A percentile compares a stretch with the other conserved stretches of the same genome.
These are phyloP conservation scores for Drosophila mojavensis DNA, from an alignment of 1,140 invertebrate genomes.

Conservation along the genomic window DNA sequence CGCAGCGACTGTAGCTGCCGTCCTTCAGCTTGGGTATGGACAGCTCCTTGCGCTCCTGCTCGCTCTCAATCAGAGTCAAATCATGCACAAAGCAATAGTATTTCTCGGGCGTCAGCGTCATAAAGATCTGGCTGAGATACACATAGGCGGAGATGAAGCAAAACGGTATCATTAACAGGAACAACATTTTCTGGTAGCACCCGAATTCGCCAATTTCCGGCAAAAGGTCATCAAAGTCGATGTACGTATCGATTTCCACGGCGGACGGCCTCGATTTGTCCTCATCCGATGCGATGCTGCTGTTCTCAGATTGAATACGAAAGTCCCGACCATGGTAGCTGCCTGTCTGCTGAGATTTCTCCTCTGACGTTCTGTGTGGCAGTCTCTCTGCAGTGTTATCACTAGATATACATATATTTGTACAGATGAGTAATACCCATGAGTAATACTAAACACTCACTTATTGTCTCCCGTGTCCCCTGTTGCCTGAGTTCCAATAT, in stretches of 20 bases:
- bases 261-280: no score
- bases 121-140: slow-evolving; percentile 93
- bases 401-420: neutral
- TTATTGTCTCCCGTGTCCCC: no score
- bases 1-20: slow-evolving; percentile 86
- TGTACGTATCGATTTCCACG: slow-evolving; percentile 24
- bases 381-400: neutral
- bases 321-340: neutral
- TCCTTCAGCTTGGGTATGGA: slow-evolving; percentile 86
- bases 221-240: slow-evolving; percentile 93
- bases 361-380: neutral
- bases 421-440: no score
- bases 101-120: slow-evolving; percentile 90
- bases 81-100: slow-evolving; percentile 91
- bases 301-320: neutral
- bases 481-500: neutral
- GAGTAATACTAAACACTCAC: neutral
- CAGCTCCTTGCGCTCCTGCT: slow-evolving; percentile 70
- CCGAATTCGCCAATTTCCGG: slow-evolving; percentile 94
- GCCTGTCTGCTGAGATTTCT: slow-evolving; percentile 14
- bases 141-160: slow-evolving; percentile 92
- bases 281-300: neutral
- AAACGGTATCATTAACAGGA: slow-evolving; percentile 92
- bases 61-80: slow-evolving; percentile 69
- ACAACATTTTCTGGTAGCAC: slow-evolving; percentile 92